Evolutionary conservation across 2,888 invertebrate genomes (phyloP), one percentile per base, ranked within the genome.

Genomic region (Acronicta aceris): DNA sequence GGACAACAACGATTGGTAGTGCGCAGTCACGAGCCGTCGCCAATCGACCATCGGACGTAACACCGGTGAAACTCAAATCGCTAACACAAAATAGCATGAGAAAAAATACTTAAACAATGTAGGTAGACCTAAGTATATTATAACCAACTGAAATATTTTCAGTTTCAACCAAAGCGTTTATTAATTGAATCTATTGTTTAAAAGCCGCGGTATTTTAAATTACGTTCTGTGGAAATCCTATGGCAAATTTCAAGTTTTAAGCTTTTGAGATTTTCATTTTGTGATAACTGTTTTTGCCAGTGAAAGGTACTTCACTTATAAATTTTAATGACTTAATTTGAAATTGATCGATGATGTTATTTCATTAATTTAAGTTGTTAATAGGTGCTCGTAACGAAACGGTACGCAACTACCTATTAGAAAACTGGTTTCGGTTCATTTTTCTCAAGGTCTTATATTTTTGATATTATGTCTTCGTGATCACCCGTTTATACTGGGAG

Each of bases 1-100:
- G 76, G 68, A 64, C 65, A 74, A 73, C 70, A 50, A 77, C 72
- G 73, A 64, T 71, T 70, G 64, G 76, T 65, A 59, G 70, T 49
- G 67, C 65, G 33, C 59, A 72, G 61, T 76, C 74, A 77, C 78
- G 76, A 76, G 70, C 61, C 69, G 76, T 67, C 63, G 71, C 87
- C 76, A 89, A 89, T 85, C 80, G 81, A 72, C 61, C 78, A 79
- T 77, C 74, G 65, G 76, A 81, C 74, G 78, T 74, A 79, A 79
- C 79, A 79, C 79, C 70, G 80, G 87, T 81, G 89, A 90, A 90
- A 89, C 83, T 85, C 78, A 7, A n/a, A 38, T 38, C 13, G 33
- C 42, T 42, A 49, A 48, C 65, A 61, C 12, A 5, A 43, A 3
- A 13, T 25, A 56, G 72, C 75, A 74, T 71, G 70, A 72, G 65